Conservation (phyloP, 2,888 invertebrate species). For the Callinectes sapidus region DNA sequence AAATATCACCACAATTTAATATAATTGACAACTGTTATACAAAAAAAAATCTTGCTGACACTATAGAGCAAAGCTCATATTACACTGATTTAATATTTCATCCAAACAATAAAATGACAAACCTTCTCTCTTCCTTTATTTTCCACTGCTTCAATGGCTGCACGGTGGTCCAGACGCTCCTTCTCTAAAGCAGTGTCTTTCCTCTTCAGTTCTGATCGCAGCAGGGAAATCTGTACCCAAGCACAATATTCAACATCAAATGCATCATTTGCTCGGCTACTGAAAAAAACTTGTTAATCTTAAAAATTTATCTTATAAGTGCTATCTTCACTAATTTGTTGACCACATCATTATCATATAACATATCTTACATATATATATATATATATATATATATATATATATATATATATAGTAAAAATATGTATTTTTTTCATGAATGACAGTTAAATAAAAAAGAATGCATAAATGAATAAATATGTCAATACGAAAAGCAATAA, state of each 20-base stretch:
- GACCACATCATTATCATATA: no score
- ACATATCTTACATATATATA: no score
- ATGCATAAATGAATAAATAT: not conserved
- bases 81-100: not conserved
- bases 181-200: slow-evolving; percentile 58
- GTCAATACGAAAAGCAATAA: not conserved
- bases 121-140: slow-evolving; percentile 66
- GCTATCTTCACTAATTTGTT: no score
- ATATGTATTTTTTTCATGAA: no score
- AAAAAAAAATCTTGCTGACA: no score
- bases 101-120: not conserved
- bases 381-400: no score
- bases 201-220: slow-evolving; percentile 63
- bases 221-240: slow-evolving; percentile 52
- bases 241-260: not conserved
- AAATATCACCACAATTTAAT: no score
- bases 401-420: no score
- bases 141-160: slow-evolving; percentile 60
- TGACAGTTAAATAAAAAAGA: not conserved
- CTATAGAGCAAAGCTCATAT: not conserved
- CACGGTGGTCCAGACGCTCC: slow-evolving; percentile 61
- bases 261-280: not conserved
- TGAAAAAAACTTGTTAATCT: not conserved
- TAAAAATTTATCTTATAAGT: not conserved
- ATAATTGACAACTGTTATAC: no score